These are phyloP conservation scores for Cynoglossus semilaevis DNA, from an alignment of 2,113 vertebrate genomes.

Conservation along the genomic window DNA sequence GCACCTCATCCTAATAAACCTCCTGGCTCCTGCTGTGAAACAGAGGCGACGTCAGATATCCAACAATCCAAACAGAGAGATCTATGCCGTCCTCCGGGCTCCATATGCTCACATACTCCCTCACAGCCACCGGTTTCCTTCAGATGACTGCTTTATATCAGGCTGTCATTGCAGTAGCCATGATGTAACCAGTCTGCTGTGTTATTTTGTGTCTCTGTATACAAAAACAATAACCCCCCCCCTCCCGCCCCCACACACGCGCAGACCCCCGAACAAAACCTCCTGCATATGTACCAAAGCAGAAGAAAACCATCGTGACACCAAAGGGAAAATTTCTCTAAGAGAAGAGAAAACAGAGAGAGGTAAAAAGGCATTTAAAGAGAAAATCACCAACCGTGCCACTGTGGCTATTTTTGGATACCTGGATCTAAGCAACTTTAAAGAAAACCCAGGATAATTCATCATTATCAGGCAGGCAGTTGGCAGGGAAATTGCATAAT, in stretches of 20 bases:
- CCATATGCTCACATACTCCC: neutral
- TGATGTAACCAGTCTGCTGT: slow-evolving; percentile 35
- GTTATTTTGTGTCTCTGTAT: slow-evolving; percentile 11
- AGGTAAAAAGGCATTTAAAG: slow-evolving; percentile 49
- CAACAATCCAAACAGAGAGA: slow-evolving; percentile 26
- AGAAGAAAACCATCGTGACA: slow-evolving; percentile 13
- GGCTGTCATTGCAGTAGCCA: slow-evolving; percentile 19
- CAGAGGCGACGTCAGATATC: slow-evolving; percentile 34
- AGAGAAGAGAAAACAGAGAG: slow-evolving; percentile 24
- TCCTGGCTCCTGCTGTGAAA: slow-evolving; percentile 31
- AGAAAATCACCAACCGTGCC: slow-evolving; percentile 36
- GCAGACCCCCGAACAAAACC: neutral
- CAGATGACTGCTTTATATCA: slow-evolving; percentile 29
- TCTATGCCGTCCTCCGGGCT: slow-evolving; percentile 27
- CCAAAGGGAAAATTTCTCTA: slow-evolving; percentile 14
- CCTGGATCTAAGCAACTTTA: slow-evolving; percentile 35
- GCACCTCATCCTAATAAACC: slow-evolving; percentile 46
- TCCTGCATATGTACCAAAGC: slow-evolving; percentile 1
- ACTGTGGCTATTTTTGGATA: slow-evolving; percentile 56
- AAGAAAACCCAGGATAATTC: slow-evolving; percentile 23
- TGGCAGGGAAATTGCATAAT: slow-evolving; percentile 31
- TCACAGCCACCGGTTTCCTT: slow-evolving; percentile 12
- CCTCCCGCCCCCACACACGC: too few relatives aligned
- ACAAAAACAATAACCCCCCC: slow-evolving; percentile 3
- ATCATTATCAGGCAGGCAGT: slow-evolving; percentile 34